A percentile compares a stretch with the other conserved stretches of the same genome.
Conservation (phyloP, 2,888 invertebrate genomes). For the Tipula helvola region DNA sequence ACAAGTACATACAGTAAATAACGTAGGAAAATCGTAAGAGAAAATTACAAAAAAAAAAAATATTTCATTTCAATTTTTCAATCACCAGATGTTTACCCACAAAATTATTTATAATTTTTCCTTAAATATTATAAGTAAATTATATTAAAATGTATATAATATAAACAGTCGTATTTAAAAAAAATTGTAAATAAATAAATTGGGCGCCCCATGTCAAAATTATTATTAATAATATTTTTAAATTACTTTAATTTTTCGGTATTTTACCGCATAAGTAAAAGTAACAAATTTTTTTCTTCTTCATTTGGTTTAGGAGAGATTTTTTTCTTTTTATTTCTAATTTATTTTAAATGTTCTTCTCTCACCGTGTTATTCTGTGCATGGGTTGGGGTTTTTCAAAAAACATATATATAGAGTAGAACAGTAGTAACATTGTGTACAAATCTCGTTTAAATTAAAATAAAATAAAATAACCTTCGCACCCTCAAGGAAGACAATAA, state of each 20-base stretch:
- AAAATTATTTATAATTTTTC: not conserved
- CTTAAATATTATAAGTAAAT: not conserved
- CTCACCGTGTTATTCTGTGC: not conserved
- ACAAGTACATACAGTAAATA: not conserved
- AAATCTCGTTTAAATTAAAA: not conserved
- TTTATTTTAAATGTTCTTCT: not conserved
- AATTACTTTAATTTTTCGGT: not conserved
- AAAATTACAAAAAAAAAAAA: not conserved
- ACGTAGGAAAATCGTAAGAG: not conserved
- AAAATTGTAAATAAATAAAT: not conserved
- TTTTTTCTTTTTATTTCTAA: not conserved
- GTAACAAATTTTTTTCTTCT: not conserved
- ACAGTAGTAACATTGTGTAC: not conserved
- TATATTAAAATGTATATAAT: not conserved
- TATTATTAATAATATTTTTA: not conserved
- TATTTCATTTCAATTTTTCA: not conserved
- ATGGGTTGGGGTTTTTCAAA: not conserved
- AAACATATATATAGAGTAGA: not conserved
- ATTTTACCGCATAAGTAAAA: not conserved
- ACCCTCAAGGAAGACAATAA: not conserved
- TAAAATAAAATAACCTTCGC: not conserved
- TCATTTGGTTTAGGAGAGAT: not conserved
- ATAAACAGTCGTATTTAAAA: not conserved
- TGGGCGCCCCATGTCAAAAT: not conserved
- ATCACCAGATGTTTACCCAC: conserved; percentile 4